Evolutionary conservation across 1,140 invertebrate species (phyloP).

Genomic region (Drosophila miranda): DNA sequence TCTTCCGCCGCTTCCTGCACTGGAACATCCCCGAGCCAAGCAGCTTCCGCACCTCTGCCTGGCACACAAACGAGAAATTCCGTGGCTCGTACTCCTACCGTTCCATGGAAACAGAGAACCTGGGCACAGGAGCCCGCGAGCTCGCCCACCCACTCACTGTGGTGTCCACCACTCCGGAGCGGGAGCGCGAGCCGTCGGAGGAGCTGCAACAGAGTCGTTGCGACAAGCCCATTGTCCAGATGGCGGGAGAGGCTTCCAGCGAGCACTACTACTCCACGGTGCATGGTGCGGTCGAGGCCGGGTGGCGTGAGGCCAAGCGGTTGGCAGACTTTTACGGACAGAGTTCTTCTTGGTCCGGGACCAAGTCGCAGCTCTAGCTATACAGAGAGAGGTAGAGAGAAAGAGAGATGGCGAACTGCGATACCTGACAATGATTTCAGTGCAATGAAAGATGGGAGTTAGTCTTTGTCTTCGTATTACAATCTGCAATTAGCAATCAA

Average conservation of each 20-base stretch:
- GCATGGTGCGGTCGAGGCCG: constrained; percentile 91
- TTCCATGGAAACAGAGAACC: constrained; percentile 85
- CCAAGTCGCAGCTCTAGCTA: constrained; percentile 74
- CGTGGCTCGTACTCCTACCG: constrained; percentile 88
- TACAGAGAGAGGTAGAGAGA: constrained; percentile 3
- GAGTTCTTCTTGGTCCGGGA: constrained; percentile 2
- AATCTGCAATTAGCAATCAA: constrained; percentile 41
- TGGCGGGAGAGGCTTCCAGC: constrained; percentile 89
- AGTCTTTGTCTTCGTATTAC: constrained; percentile 38
- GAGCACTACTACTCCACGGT: constrained; percentile 88
- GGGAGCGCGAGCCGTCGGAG: constrained; percentile 16
- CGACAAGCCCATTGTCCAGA: constrained; percentile 85
- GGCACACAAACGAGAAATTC: constrained; percentile 87
- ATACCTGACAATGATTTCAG: constrained; percentile 26
- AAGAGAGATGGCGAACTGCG: constrained; percentile 3
- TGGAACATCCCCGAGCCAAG: constrained; percentile 68
- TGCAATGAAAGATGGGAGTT: constrained; percentile 1
- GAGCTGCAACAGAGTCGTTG: constrained; percentile 63
- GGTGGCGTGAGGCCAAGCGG: constrained; percentile 89
- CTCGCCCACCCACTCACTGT: constrained; percentile 82
- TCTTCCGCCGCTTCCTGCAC: constrained; percentile 82
- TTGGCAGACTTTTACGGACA: constrained; percentile 73
- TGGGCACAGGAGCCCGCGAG: constrained; percentile 83
- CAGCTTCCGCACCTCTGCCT: constrained; percentile 82
- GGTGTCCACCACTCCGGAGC: constrained; percentile 54